Conservation (phyloP, 2,888 invertebrate genomes). For the Pristionchus entomophagus region DNA sequence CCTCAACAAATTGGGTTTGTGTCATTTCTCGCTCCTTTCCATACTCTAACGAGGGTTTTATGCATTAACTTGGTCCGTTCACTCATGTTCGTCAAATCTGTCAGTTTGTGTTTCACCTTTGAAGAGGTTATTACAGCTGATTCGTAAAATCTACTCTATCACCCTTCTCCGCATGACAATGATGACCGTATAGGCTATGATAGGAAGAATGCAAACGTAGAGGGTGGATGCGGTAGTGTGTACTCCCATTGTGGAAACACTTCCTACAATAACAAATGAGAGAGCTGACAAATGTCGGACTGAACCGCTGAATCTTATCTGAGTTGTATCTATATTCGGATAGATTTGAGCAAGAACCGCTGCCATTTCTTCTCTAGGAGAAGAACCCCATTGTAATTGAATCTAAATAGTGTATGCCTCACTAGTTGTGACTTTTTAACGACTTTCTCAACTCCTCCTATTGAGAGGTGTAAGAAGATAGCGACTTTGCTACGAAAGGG, state of each 20-base stretch:
- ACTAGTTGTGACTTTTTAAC: too few species aligned
- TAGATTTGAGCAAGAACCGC: neutral
- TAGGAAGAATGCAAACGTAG: neutral
- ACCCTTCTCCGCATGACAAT: neutral
- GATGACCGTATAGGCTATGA: neutral
- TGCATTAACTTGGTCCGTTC: neutral
- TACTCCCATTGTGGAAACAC: neutral
- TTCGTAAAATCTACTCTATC: too few species aligned
- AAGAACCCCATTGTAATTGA: neutral
- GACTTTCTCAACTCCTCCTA: too few species aligned
- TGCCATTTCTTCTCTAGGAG: neutral
- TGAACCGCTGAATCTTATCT: neutral
- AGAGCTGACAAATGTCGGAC: too few species aligned
- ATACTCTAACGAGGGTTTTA: neutral
- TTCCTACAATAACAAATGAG: neutral
- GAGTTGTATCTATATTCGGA: neutral
- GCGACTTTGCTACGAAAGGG: too few species aligned
- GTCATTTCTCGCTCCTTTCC: too few species aligned
- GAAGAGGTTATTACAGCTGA: too few species aligned
- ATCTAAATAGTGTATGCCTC: too few species aligned
- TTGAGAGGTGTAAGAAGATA: neutral
- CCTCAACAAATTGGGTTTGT: too few species aligned
- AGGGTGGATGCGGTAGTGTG: neutral
- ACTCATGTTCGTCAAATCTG: neutral
- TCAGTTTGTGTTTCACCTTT: neutral